Base-by-base conservation (phyloP, 2,113 vertebrate species). In the Bungarus multicinctus region DNA sequence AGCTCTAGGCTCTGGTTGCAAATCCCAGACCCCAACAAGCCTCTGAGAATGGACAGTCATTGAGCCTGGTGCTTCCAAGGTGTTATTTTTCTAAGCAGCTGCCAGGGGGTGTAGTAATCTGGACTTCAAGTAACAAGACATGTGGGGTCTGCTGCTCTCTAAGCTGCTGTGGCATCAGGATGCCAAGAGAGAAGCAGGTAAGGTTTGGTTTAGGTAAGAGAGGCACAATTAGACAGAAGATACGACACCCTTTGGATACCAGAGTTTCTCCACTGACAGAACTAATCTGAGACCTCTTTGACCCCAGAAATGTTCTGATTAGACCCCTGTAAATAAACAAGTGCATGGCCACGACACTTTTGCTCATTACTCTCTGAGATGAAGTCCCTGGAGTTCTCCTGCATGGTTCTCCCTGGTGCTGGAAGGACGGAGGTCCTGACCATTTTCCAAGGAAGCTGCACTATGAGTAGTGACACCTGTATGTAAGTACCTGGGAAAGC, bases 41-140 rank as follows among this genome's bases (percentile, higher is more conserved):
- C 14, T 0, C 0, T 0, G 50, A 16, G 90, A 4, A 64, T 0
- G 2, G 0, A 27, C 11, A 0, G 0, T 69, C 7, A 0, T 5
- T 4, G 53, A 20, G 18, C 6, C 90, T 4, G 69, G 57, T 0
- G 0, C 43, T 92, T 1, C 30, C 89, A 53, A 34, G 87, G 69
- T 7, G 23, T 0, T 14, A 5, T 34, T 0, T 90, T 60, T 47
- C 27, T 45, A 0, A 5, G 87, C 27, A 20, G 25, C 52, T 0
- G 0, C 45, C 91, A 6, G 0, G 0, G 2, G 91, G 1, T 53
- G 54, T 85, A 34, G 12, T 1, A 88, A 47, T 0, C 2, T 20
- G 58, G 74, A 2, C 0, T 1, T 88, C 93, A 1, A 2, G 0
- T 39, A 0, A 14, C 2, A 4, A 43, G 25, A n/a, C 81, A 74